These are phyloP conservation scores for Scaptomyza cyrtandrae DNA, from an alignment of 2,888 invertebrate genomes.

Conservation along the genomic window DNA sequence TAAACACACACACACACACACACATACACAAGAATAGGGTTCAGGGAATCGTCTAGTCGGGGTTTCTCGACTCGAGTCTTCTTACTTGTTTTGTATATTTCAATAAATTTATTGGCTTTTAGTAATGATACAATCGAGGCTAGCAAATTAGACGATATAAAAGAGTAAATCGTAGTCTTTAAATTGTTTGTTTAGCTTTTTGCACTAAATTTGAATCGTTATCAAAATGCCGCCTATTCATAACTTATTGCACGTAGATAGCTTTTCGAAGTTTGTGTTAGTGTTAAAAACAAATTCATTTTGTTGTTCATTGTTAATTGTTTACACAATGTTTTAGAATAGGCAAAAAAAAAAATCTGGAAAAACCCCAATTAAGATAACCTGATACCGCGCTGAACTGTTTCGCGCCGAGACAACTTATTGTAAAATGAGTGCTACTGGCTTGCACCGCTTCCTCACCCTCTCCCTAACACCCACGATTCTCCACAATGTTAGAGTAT, in stretches of 20 bases:
- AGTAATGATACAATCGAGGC: background rate
- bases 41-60: no score
- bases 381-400: background rate
- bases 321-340: background rate
- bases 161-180: background rate
- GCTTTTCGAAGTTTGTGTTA: background rate
- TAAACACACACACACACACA: no score
- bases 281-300: background rate
- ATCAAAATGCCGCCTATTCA: background rate
- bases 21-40: no score
- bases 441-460: conserved; percentile 3
- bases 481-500: background rate
- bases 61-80: no score
- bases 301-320: background rate
- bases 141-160: background rate
- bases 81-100: background rate
- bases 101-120: background rate
- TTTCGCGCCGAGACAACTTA: no score
- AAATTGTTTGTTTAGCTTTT: no score
- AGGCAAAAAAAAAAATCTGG: background rate
- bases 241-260: background rate
- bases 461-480: background rate
- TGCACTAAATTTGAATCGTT: background rate
- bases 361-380: conserved; percentile 22
- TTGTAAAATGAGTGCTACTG: conserved; percentile 19